phyloP scores from a whole-genome alignment of 2,797 vertebrate species.

The Hapalemur alaotrensis region DNA sequence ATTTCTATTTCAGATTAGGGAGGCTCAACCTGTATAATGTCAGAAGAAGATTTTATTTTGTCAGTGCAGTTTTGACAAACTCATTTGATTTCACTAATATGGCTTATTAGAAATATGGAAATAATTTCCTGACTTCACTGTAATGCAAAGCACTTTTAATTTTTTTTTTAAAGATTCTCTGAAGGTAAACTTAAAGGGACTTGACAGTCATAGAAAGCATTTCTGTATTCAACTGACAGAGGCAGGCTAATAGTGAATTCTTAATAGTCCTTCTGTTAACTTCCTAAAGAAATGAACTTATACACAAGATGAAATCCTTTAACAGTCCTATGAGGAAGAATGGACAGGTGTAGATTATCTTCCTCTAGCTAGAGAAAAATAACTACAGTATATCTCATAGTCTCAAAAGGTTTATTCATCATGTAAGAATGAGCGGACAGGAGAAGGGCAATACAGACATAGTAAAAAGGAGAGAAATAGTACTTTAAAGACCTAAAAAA shows the following conservation, averaged over 20 bases:
- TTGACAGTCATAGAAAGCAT: conserved; percentile 3
- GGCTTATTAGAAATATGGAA: conserved; percentile 12
- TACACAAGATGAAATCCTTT: neutral
- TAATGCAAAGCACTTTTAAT: neutral
- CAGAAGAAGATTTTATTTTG: neutral
- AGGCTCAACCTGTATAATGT: neutral
- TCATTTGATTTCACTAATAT: neutral
- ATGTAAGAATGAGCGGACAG: conserved; percentile 21
- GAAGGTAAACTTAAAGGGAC: neutral
- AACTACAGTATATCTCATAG: neutral
- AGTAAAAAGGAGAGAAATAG: neutral
- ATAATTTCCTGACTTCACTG: neutral
- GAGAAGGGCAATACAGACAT: neutral
- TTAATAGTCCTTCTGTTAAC: neutral
- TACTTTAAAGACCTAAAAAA: neutral
- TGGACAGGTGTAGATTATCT: neutral
- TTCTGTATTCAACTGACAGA: neutral
- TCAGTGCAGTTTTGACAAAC: neutral
- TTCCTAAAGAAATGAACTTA: neutral
- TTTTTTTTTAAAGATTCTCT: neutral
- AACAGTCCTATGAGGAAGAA: neutral
- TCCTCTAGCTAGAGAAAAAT: conserved; percentile 36
- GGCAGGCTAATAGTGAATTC: neutral
- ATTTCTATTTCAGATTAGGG: neutral
- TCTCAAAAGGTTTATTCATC: conserved; percentile 35